These are phyloP conservation scores for Neoaliturus tenellus DNA, from an alignment of 2,888 invertebrate species.

Conservation along the genomic window DNA sequence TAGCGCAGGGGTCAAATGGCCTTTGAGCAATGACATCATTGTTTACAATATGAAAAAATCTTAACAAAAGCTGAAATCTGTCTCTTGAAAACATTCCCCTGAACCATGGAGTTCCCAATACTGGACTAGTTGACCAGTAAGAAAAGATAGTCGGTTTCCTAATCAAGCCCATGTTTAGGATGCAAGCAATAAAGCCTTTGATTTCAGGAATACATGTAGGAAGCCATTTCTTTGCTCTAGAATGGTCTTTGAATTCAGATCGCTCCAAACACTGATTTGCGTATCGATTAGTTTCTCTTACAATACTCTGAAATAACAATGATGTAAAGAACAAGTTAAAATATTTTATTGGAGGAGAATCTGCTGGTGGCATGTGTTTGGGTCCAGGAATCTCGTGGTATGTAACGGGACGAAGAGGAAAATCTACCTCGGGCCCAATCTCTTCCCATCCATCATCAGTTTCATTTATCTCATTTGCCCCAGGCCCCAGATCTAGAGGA, in stretches of 20 bases:
- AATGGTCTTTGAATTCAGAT: too few species aligned
- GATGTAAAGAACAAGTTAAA: constrained; percentile 18
- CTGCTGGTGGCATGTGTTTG: constrained; percentile 11
- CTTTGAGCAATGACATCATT: not conserved
- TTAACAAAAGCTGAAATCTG: not conserved
- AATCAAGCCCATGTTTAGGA: not conserved
- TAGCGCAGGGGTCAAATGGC: constrained; percentile 1
- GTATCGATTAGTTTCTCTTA: constrained; percentile 11
- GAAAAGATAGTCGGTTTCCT: constrained; percentile 4
- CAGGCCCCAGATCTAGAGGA: not conserved
- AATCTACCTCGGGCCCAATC: not conserved
- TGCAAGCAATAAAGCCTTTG: not conserved
- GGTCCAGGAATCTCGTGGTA: constrained; percentile 15
- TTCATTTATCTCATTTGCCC: not conserved
- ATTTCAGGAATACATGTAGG: constrained; percentile 1
- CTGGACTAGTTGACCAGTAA: not conserved
- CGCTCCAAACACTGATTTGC: not conserved
- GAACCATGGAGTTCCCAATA: not conserved
- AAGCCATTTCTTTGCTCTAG: too few species aligned
- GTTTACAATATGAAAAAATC: constrained; percentile 36
- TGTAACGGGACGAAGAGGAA: not conserved
- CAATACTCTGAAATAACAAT: not conserved
- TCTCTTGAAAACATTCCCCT: constrained; percentile 24
- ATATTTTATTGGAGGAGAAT: not conserved
- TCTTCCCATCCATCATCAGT: not conserved